Evolutionary conservation across 2,113 vertebrate species (phyloP).

Genomic region (Channa maculata): DNA sequence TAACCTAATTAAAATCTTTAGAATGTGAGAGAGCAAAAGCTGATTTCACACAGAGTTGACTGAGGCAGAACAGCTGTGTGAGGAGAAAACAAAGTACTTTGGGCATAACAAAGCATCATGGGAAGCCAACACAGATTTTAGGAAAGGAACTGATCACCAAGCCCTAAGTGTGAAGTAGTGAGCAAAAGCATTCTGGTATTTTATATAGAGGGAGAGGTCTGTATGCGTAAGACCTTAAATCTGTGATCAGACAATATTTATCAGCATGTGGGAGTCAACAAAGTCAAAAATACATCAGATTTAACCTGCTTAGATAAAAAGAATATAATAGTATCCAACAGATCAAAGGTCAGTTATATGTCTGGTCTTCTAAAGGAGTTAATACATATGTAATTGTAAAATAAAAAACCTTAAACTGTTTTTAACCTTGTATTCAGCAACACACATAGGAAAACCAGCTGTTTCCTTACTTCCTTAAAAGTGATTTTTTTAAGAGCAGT

Average conservation of each 20-base stretch:
- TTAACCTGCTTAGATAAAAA: neutral
- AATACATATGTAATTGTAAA: no score
- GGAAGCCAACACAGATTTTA: conserved; percentile 4
- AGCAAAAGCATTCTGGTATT: neutral
- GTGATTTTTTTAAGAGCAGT: neutral
- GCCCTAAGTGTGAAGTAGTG: no score
- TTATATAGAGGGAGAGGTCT: neutral
- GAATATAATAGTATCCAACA: neutral
- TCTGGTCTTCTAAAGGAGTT: no score
- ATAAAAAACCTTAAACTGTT: conserved; percentile 1
- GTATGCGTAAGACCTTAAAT: neutral
- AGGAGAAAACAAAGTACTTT: conserved; percentile 9
- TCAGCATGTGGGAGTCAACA: neutral
- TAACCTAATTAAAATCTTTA: conserved; percentile 1
- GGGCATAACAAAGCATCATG: conserved; percentile 16
- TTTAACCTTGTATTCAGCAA: conserved; percentile 14
- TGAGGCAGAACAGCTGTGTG: conserved; percentile 19
- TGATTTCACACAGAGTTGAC: conserved; percentile 6
- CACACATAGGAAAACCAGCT: neutral
- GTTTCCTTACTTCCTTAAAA: conserved; percentile 19
- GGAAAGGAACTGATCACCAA: conserved; percentile 2
- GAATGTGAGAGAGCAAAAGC: conserved; percentile 5
- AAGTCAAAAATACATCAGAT: neutral
- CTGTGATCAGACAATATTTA: neutral
- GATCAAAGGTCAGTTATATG: no score